Evolutionary conservation across 2,113 vertebrate genomes (phyloP), one percentile per base, ranked within the genome.

Genomic region (Sinocyclocheilus anophthalmus): DNA sequence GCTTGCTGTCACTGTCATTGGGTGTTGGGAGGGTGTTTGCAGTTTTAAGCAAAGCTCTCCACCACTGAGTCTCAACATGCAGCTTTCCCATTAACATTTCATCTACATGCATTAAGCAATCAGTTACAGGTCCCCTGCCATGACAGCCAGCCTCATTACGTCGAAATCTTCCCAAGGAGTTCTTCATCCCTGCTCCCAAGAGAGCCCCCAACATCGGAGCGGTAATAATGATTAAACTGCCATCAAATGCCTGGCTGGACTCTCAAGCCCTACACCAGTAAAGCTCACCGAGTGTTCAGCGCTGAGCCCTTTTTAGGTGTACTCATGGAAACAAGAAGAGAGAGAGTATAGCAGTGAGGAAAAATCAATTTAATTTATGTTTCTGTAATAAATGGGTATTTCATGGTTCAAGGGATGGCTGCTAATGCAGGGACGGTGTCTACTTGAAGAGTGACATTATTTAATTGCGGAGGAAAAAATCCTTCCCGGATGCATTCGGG

Each of bases 211-310:
- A 87, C 88, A 91, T 90, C 79, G 84, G 87, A 84, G 87, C 85
- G 86, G 90, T 90, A 91, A 91, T 86, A 91, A 92, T 91, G 88
- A 93, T 92, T 90, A 91, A 94, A 91, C 91, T 90, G 88, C 89
- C 91, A 85, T 90, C 91, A 92, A 89, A 93, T 90, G 90, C 88
- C 85, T 91, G 88, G 84, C 88, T 88, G 91, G 92, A 92, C 91
- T 91, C 89, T 88, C 86, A 85, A 92, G 91, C 84, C 89, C 24
- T 50, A 67, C 81, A 84, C 59, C 75, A 75, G 33, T 67, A 81
- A 83, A 84, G 33, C 63, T 85, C 69, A 67, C 42, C 11, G 14
- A 84, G 69, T 39, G 61, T 69, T 84, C 61, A 82, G 63, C 55
- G 16, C 70, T 18, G 73, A 70, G 53, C 53, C 67, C 67, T 50